Evolutionary conservation across 2,888 invertebrate species (phyloP), one percentile per base, ranked within the genome.

Genomic region (Diabrotica balteata): DNA sequence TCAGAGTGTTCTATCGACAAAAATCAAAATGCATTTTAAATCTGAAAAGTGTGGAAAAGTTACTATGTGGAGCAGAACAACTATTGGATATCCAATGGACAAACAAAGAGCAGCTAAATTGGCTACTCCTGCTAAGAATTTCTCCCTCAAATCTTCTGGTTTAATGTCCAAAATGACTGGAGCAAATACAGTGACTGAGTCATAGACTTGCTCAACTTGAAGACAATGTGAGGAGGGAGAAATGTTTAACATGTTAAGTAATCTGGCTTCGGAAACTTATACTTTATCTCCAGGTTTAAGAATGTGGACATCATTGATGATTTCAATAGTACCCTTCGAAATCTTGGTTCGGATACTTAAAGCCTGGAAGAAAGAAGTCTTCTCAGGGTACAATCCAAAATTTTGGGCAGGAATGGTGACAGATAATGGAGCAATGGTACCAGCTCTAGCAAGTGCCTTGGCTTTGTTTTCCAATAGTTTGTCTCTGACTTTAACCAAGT

Each of bases 361-460:
- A 85, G 99, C 99, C 88, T 99, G 99, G 93, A 99, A 99, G 95
- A 99, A 99, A 83, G 97, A 97, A 70, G 99, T 99, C 87, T 99
- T 99, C 86, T 99, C 99, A 67, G 99, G 99, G 78, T 98, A 97
- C 77, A 99, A 89, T 75, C 97, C 97, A 67, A 99, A 99, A 87
- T 98, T 97, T 85, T 99, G 99, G 52, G 98, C 96, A n/a, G 98
- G 98, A 81, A 99, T 94, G 81, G 95, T 89, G 77, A 99, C 99
- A 75, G 95, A 93, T 82, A 95, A 88, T 0, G 98, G 99, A 59
- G 99, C 99, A 79, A 98, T 91, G 67, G 98, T 98, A 76, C 99
- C 99, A 69, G 95, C 93, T 87, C 97, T 94, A 75, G 99, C 99
- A 47, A 98, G 98, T 68, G 99, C 99, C 79, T 95, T 93, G 64